Base-by-base conservation (phyloP, 2,888 invertebrate genomes). In the Phengaris alcon region DNA sequence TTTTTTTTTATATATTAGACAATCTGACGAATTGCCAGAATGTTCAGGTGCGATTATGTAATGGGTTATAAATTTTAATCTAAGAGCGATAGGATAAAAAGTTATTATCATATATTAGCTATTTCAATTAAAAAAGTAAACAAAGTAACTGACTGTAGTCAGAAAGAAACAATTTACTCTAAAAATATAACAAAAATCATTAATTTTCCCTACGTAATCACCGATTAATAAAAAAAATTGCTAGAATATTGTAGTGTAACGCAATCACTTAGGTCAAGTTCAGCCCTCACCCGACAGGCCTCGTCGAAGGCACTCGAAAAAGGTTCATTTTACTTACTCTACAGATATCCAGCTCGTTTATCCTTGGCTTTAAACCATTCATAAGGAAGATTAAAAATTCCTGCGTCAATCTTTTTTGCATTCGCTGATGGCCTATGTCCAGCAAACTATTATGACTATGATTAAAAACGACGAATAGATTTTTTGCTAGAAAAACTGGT, bases 391-490 rank as follows among this genome's bases (percentile, higher is more conserved):
- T 64, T 64, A 64, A 64, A 64, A 64, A 64, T 64, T 64, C 64
- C 64, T 64, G 64, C 64, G 35, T 64, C 64, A 64, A 64, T 64
- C 64, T 64, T 64, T 64, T 64, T 64, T 64, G 35, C 64, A 35
- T 64, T 12, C 52, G 12, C 4, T 22, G 64, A 64, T 12, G 64
- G 64, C 44, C 64, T 64, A 35, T 35, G 64, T 10, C 57, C 59
- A 59, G 64, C 64, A 64, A 64, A 64, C 64, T 64, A 64, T 64
- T 44, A 64, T 64, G 64, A 64, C 35, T 64, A 64, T 64, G 64
- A 64, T 64, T 64, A 64, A 64, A 59, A 64, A 44, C 64, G 10
- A 44, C 35, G 12, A 44, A 64, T 64, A 6, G 64, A 64, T 64
- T 55, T n/a, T 55, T 55, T 5, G 5, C 55, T 4, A 7, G 6